phyloP scores from a whole-genome alignment of 2,113 vertebrate genomes.

The pig (Sus scrofa) region T2T-Sscrofa CM000812.6:106227001-106227500 shows the following conservation, averaged over 20 bases:
- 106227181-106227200: no score
- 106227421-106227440: constrained; percentile 25
- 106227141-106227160: background rate
- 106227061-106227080: background rate
- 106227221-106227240: no score
- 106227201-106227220: no score
- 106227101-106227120: background rate
- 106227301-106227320: no score
- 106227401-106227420: background rate
- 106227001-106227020: background rate
- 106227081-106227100: background rate
- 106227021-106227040: background rate
- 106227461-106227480: constrained; percentile 85
- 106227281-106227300: no score
- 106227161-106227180: no score
- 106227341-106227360: no score
- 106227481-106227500: constrained; percentile 90
- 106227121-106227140: background rate
- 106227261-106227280: no score
- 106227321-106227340: no score
- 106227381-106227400: no score
- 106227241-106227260: no score
- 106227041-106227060: background rate
- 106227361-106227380: no score
- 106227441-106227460: constrained; percentile 65